A percentile compares a stretch with the other conserved stretches of the same genome.
Conservation (phyloP, 2,113 vertebrate genomes). For the Indri indri region DNA sequence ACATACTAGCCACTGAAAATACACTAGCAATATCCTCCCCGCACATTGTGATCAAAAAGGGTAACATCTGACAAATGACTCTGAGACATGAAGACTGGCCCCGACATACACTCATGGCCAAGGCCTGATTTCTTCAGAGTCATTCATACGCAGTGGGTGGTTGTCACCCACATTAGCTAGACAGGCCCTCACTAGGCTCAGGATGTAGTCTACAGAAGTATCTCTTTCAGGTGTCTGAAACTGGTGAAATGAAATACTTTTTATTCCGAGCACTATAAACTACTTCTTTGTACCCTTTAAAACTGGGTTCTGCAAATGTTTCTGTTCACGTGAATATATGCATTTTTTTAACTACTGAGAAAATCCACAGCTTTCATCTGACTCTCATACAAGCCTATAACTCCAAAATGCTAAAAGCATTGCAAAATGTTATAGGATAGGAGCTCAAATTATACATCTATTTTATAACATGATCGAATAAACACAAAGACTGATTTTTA, state of each 20-base stretch:
- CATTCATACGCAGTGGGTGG: too few relatives aligned
- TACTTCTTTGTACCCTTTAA: background rate
- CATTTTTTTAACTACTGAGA: background rate
- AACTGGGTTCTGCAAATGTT: background rate
- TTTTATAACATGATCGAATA: background rate
- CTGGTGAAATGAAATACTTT: background rate
- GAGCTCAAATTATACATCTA: background rate
- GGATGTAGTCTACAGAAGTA: background rate
- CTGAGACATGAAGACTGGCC: conserved; percentile 28
- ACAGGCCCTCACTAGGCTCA: background rate
- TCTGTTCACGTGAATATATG: background rate
- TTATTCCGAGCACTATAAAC: background rate
- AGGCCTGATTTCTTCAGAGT: background rate
- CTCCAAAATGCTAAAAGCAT: background rate
- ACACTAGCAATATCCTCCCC: background rate
- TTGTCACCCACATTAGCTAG: background rate
- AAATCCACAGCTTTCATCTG: background rate
- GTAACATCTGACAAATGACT: background rate
- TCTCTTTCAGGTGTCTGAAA: background rate
- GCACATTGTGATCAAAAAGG: background rate
- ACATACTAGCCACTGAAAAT: background rate
- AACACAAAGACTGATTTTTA: background rate
- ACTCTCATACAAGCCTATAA: background rate
- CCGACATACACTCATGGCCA: background rate
- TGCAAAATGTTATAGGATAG: background rate